Evolutionary conservation across 2,113 vertebrate species (phyloP), one percentile per base, ranked within the genome.

Genomic region (Tringa solitaria): DNA sequence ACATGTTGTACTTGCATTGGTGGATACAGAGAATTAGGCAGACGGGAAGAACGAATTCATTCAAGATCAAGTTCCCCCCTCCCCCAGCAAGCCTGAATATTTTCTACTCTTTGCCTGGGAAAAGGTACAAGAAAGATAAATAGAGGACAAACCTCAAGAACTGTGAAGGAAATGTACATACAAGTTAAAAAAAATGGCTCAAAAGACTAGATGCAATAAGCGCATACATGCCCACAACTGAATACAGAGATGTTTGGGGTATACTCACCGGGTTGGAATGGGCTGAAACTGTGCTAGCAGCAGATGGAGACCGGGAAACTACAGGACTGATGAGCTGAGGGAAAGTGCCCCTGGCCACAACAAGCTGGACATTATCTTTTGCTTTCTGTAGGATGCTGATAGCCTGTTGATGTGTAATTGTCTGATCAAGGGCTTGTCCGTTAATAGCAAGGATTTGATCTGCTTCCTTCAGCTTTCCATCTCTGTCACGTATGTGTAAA

Each of bases 381-480:
- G 99, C 99, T 80, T 98, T 98, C 98, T 99, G 99, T 51, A 99
- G 98, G 94, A 99, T 98, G 93, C 98, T 97, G 89, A 99, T 98
- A 67, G 99, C 99, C 95, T 99, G 99, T 96, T 99, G 99, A 97
- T 99, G 99, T 72, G 98, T 99, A 94, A 99, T 98, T n/a, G 98
- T 99, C 97, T 99, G 98, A 97, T 99, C 99, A 75, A 99, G 98
- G 5, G 98, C 97, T 97, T 99, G 99, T 73, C 98, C 98, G 0
- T 99, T 99, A 96, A 99, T 99, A 95, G 99, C 98, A 80, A 99
- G 97, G 95, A 99, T 99, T 96, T 99, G 99, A 97, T 99, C 99
- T 3, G 98, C 98, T 96, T 99, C 99, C 95, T 98, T 98, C 92
- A 99, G 98, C 90, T 99, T 98, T 93, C 99, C 99, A 95, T 99